Evolutionary conservation across 35 echinoderm and acorn worm species (phyloP), one percentile per base, ranked within the genome.

Genomic region (Lytechinus variegatus): DNA sequence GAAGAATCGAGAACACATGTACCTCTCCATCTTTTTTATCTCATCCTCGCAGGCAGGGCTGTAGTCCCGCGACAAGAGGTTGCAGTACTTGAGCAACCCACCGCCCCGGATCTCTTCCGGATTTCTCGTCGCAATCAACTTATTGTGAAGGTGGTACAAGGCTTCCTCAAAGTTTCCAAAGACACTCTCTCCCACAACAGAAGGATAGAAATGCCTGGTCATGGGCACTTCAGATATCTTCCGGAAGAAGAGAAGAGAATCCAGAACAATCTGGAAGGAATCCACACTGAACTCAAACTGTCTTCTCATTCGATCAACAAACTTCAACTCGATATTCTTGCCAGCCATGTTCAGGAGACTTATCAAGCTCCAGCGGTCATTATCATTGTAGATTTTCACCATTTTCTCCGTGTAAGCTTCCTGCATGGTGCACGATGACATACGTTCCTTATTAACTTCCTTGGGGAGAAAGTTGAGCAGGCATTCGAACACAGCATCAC

Each of bases 201-300:
- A 98, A 51, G 98, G 98, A 90, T 99, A 99, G 94, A 99, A 99
- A 92, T 99, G 94, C 28, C 71, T 87, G 53, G 97, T 97, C 98
- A 99, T 99, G 11, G 96, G 95, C 52, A 99, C 96, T 87, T 98
- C 96, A 29, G 98, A 96, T 10, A 98, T 79, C 72, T 99, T 97
- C 86, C 98, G 96, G 97, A 99, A 99, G 96, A 98, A 97, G 27
- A 99, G 89, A 14, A 99, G 92, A 28, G 97, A 98, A 89, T 99
- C 98, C 3, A 99, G 95, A 56, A 99, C 97, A 60, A 99, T 99
- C 95, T 99, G 98, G 94, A 99, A 99, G 0, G 98, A 99, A 95
- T 99, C 98, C 7, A 99, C 98, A 56, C 98, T 99, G 96, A 99
- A 99, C 95, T 99, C 98, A 96, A 99, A 99, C 93, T 99, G 98